These are phyloP conservation scores for Sceloporus tristichus DNA, from an alignment of 2,113 vertebrate species.

Conservation along the genomic window DNA sequence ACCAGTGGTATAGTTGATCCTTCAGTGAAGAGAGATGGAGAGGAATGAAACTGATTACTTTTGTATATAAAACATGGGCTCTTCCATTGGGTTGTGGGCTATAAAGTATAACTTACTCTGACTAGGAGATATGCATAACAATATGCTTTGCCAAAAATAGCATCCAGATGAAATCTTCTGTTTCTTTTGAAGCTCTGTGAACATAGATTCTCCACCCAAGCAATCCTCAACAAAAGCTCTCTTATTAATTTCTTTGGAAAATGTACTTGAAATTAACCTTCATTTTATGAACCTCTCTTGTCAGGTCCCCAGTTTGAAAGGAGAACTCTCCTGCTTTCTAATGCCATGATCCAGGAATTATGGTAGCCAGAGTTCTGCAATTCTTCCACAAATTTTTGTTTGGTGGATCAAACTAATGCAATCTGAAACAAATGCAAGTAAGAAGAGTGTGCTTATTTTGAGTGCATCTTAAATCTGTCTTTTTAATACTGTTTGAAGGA, in stretches of 20 bases:
- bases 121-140: background rate
- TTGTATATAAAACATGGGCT: background rate
- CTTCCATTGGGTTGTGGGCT: background rate
- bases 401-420: too few relatives aligned
- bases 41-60: background rate
- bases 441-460: background rate
- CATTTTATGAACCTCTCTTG: background rate
- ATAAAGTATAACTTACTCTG: background rate
- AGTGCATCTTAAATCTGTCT: background rate
- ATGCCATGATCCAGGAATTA: background rate
- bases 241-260: background rate
- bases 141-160: background rate
- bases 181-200: background rate
- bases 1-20: background rate
- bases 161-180: background rate
- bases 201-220: background rate
- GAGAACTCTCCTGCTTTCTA: background rate
- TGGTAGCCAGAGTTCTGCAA: background rate
- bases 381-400: background rate
- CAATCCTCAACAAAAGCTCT: background rate
- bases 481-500: background rate
- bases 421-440: background rate
- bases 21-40: background rate
- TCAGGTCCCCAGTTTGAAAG: background rate
- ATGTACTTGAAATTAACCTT: background rate